Base-by-base conservation (phyloP, 2,888 invertebrate genomes). In the Fragum whitleyi region DNA sequence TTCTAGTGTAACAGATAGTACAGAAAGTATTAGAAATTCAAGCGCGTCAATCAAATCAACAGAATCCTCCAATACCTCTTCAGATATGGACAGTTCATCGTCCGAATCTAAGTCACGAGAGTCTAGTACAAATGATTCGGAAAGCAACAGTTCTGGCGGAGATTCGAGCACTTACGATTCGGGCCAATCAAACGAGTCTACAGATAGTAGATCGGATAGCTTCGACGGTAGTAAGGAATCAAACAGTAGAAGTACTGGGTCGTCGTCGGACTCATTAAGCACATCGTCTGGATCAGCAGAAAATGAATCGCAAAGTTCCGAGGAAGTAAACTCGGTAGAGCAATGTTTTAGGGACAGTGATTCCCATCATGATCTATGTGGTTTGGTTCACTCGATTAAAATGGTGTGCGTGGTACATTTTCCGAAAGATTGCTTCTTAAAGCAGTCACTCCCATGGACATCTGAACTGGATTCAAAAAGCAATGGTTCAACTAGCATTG, bases 341-440 rank as follows among this genome's bases (percentile, higher is more conserved):
- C 65, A 65, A 19, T 74, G 74, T 19, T 74, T 74, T 55, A 21
- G 23, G 3, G 55, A 53, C 7, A 16, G 21, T 16, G 47, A 59
- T 14, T 14, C 32, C 9, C 19, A 62, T 11, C 61, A 62, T 29
- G 57, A 75, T 6, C n/a, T 75, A 16, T 75, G 75, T 23, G 21
- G 23, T 9, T 14, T 75, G 26, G 68, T 68, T 14, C 55, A 59
- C 26, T 55, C 75, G 0, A 19, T 75, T 11, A 67, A 68, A 29
- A 39, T 59, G 29, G 26, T 75, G 14, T 75, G 75, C 23, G 29
- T 57, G 1, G n/a, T 68, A 1, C 68, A 75, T 42, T 75, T 75
- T 28, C 68, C 75, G 11, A 36, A 28, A 19, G 55, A 68, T 6
- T 75, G 73, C 47, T 51, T 73, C 32, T 29, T 26, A 3, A 53